phyloP scores from a whole-genome alignment of 2,888 invertebrate species.

The Diaphora mendica region DNA sequence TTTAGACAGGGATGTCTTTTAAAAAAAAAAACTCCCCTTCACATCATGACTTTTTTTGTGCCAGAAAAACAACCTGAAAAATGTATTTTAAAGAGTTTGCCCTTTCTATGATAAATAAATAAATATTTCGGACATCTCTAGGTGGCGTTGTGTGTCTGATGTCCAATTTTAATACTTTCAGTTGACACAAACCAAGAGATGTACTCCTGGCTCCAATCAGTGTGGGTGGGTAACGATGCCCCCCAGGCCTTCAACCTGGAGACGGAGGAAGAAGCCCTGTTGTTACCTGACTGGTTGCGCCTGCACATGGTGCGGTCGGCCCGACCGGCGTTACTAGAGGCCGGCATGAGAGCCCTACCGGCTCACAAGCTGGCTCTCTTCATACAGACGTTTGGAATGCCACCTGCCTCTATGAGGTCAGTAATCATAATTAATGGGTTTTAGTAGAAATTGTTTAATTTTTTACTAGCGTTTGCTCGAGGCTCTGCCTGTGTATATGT shows the following conservation, averaged over 20 bases:
- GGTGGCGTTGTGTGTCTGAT: no score
- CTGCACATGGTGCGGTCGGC: conserved; percentile 95
- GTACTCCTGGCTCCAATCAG: conserved; percentile 87
- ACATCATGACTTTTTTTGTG: no score
- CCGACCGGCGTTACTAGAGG: conserved; percentile 92
- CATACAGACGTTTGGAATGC: conserved; percentile 98
- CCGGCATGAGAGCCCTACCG: conserved; percentile 94
- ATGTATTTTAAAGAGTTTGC: no score
- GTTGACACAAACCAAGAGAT: conserved; percentile 87
- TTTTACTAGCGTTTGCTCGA: no score
- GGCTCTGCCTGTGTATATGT: no score
- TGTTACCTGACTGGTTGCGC: conserved; percentile 97
- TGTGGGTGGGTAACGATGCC: conserved; percentile 93
- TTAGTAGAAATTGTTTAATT: no score
- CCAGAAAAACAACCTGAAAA: no score
- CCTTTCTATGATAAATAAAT: no score
- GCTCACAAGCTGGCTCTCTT: conserved; percentile 96
- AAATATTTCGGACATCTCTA: no score
- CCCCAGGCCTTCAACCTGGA: conserved; percentile 90
- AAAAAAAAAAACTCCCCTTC: not conserved
- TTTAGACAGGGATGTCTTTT: not conserved
- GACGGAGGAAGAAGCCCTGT: conserved; percentile 92
- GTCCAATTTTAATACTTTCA: conserved; percentile 32
- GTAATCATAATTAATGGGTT: conserved; percentile 26
- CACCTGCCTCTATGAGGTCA: conserved; percentile 93